These are phyloP conservation scores for Trematomus bernacchii DNA, from an alignment of 2,797 vertebrate species.

Conservation along the genomic window DNA sequence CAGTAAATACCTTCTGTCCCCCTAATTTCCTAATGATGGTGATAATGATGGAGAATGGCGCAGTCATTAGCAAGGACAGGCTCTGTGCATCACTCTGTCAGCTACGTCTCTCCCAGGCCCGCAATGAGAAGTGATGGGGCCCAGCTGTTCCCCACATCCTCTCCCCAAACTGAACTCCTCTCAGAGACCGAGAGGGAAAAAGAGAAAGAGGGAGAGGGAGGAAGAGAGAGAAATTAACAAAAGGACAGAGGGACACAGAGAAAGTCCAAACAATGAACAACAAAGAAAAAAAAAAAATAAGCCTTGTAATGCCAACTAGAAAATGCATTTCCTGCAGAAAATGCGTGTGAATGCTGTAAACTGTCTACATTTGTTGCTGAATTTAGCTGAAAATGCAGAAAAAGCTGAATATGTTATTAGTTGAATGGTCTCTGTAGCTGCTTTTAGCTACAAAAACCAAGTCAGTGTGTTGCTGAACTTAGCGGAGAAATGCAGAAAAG, in stretches of 20 bases:
- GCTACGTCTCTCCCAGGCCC: constrained; percentile 91
- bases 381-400: no score
- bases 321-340: no score
- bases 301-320: constrained; percentile 27
- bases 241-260: constrained; percentile 20
- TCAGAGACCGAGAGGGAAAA: constrained; percentile 26
- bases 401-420: no score
- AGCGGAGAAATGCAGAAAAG: no score
- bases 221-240: constrained; percentile 6
- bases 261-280: constrained; percentile 14
- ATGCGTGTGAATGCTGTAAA: no score
- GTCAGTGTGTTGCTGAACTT: no score
- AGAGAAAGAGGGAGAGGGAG: not conserved
- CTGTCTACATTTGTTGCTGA: no score
- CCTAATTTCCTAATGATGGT: constrained; percentile 99
- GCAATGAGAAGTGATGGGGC: constrained; percentile 96
- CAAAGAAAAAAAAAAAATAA: constrained; percentile 4
- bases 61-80: constrained; percentile 98
- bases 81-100: constrained; percentile 99
- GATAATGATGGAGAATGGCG: constrained; percentile 99
- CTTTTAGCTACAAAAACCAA: no score
- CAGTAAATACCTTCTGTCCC: constrained; percentile 99
- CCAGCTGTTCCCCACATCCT: constrained; percentile 92
- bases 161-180: constrained; percentile 67
- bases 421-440: no score